Evolutionary conservation across 2,888 invertebrate genomes (phyloP), one percentile per base, ranked within the genome.

Genomic region (Eumacrocentrus americanus): DNA sequence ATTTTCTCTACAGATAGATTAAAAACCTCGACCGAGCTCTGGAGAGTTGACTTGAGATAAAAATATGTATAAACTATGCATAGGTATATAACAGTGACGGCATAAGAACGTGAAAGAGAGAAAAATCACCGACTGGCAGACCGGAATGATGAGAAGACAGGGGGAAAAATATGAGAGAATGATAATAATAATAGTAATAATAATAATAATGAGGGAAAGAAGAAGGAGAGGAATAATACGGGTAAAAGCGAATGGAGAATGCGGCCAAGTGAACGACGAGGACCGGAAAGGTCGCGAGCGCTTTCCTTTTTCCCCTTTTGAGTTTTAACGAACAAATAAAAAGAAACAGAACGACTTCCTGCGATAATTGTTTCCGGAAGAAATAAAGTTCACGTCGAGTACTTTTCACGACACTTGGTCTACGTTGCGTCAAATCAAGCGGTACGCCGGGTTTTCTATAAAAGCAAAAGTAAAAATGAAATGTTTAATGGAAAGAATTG

Each of bases 201-300:
- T 22, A 25, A 53, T 38, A 40, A 14, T 2, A 18, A 23, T 14
- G 11, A 25, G 16, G 38, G 25, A 9, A 46, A 35, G 20, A 58
- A 51, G 20, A 51, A 50, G 20, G 29, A 14, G 34, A 34, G 25
- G 18, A 44, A 60, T 29, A 60, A 56, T 60, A 55, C 25, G 34
- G 35, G 51, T 55, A 51, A 60, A 56, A 55, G 55, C 50, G 55
- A 42, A 51, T 34, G 55, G 55, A 55, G 55, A 60, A 60, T 60
- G 51, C 14, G 55, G 60, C 60, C 60, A 60, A 56, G 50, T 50
- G 25, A 56, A 56, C 14, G 29, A 47, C 25, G 18, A 56, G 23
- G 37, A 23, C 54, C 54, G 50, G 54, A 60, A 55, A 48, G 48
- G 50, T 60, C 54, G 42, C 40, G 16, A 53, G 47, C 11, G 23